Evolutionary conservation across 2,888 invertebrate genomes (phyloP), one percentile per base, ranked within the genome.

Genomic region (Euproctis similis): DNA sequence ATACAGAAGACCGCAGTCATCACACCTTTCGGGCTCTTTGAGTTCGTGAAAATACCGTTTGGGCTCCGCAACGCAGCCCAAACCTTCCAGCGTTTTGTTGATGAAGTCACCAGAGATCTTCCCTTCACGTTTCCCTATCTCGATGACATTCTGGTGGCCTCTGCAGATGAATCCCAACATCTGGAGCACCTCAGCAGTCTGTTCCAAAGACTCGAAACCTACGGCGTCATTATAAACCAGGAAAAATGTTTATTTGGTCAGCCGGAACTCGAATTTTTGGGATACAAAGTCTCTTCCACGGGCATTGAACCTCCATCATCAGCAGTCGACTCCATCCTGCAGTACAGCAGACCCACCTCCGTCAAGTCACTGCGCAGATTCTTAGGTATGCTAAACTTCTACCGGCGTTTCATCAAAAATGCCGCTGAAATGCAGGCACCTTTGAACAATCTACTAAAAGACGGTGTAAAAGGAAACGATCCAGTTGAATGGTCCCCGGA

Each of bases 81-180:
- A 8, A 25, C 24, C n/a, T 24, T 24, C 8, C 13, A 24, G 5
- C 12, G 24, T 1, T 24, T 24, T n/a, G n/a, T 24, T 8, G 24
- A 25, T 10, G 16, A 25, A 7, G 24, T 24, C 14, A 9, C 9
- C n/a, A 2, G 8, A 4, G 24, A 14, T 2, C 24, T 24, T 2
- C 14, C 13, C 8, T 24, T 24, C 7, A 14, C 14, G 4, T 24
- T 18, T n/a, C 6, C 4, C 8, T 18, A 18, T n/a, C 7, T 18
- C n/a, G 18, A 18, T 18, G 18, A 18, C 10, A 11, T 25, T 4
- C 11, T 25, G 7, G 25, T 25, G 2, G 16, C 8, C 8, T 25
- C 25, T 1, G 10, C 2, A 8, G 25, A 25, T 12, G 8, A 2
- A 10, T 2, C 2, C 2, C 1, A 1, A 1, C 25, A 25, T 8